These are phyloP conservation scores for Ictinia mississippiensis DNA, from an alignment of 2,797 vertebrate species.

Conservation along the genomic window DNA sequence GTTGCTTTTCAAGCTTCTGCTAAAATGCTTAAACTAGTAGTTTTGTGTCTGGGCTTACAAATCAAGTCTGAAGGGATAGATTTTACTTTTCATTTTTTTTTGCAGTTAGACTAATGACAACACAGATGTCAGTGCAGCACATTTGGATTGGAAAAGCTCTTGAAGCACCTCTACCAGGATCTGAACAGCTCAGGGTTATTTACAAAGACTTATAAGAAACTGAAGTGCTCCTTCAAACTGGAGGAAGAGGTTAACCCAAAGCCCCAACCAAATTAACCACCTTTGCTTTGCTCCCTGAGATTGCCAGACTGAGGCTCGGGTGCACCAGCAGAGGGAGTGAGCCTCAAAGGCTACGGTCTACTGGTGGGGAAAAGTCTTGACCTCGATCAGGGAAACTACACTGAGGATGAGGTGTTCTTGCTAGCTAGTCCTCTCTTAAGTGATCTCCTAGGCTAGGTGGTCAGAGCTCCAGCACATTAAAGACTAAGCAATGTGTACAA, in stretches of 20 bases:
- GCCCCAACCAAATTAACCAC: neutral
- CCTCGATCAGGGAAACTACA: neutral
- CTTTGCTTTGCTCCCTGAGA: neutral
- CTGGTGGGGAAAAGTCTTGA: neutral
- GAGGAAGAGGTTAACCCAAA: neutral
- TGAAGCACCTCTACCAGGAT: neutral
- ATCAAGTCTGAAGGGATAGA: neutral
- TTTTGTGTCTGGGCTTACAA: slow-evolving; percentile 31
- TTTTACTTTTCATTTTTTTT: neutral
- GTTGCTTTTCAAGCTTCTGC: slow-evolving; percentile 44
- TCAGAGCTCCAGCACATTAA: neutral
- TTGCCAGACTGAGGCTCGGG: neutral
- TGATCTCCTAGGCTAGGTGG: neutral
- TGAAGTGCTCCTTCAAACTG: fast-evolving
- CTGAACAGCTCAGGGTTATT: neutral
- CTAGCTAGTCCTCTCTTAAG: neutral
- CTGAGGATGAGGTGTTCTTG: neutral
- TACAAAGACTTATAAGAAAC: neutral
- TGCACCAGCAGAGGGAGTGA: slow-evolving; percentile 62
- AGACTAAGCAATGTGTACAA: neutral
- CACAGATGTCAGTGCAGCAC: neutral
- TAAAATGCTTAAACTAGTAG: neutral
- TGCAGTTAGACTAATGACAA: neutral
- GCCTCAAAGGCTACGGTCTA: neutral
- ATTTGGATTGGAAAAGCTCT: neutral